Conservation (phyloP, 2,113 vertebrate genomes). For the Phrynosoma blainvillii region DNA sequence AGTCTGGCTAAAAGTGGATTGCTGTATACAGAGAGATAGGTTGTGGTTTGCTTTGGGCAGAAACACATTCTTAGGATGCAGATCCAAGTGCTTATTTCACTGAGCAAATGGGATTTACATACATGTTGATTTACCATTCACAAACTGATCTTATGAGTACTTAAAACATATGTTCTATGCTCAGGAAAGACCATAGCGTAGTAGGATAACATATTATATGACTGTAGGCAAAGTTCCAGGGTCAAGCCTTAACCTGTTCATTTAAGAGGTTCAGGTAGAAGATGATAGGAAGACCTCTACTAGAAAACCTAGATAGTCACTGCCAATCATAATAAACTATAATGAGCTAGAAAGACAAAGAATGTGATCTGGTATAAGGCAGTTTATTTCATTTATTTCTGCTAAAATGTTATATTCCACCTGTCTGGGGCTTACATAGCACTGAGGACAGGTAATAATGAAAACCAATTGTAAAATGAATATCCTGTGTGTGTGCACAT, state of each 20-base stretch:
- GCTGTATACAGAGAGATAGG: neutral
- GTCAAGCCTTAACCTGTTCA: no score
- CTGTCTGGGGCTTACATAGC: neutral
- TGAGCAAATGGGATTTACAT: no score
- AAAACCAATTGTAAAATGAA: neutral
- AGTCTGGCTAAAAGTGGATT: neutral
- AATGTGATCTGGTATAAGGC: neutral
- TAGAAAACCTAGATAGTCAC: no score
- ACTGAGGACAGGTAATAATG: neutral
- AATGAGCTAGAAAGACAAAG: neutral
- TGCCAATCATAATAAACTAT: neutral
- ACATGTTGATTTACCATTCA: no score
- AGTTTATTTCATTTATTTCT: neutral
- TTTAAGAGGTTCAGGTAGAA: neutral
- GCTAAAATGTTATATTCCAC: neutral
- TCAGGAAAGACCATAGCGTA: neutral
- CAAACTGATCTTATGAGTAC: no score
- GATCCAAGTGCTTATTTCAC: no score
- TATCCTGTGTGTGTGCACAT: neutral
- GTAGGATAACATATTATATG: neutral
- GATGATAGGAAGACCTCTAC: neutral
- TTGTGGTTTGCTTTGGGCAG: neutral
- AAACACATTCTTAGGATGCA: neutral
- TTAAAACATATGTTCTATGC: no score
- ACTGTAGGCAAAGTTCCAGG: no score